Evolutionary conservation across 1,140 invertebrate genomes (phyloP).

Genomic region (silkworm (Bombyx mori)): DNA sequence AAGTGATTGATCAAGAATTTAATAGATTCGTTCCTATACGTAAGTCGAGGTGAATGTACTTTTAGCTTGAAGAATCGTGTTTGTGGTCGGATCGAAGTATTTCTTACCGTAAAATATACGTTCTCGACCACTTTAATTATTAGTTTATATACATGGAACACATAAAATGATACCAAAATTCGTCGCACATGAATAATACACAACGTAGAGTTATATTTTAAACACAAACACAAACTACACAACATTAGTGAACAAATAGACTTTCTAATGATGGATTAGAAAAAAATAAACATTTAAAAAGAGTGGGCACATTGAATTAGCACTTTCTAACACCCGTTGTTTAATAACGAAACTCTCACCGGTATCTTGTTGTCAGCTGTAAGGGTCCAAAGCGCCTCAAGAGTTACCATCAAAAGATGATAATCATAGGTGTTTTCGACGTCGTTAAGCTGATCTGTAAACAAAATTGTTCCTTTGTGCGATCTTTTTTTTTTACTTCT

Average conservation of each 20-base stretch:
- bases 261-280: constrained; percentile 7
- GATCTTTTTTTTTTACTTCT: constrained; percentile 43
- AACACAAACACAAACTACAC: too few relatives aligned
- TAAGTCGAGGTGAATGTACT: constrained; percentile 9
- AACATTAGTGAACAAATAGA: too few relatives aligned
- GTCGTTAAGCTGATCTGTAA: constrained; percentile 69
- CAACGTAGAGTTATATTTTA: too few relatives aligned
- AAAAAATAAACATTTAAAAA: constrained; percentile 17
- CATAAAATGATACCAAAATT: too few relatives aligned
- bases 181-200: too few relatives aligned
- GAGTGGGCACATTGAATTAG: constrained; percentile 51
- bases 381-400: constrained; percentile 59
- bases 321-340: constrained; percentile 28
- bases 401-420: constrained; percentile 69
- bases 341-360: constrained; percentile 60
- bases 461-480: constrained; percentile 68
- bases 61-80: constrained; percentile 3
- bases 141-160: too few relatives aligned
- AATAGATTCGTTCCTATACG: neutral
- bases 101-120: too few relatives aligned
- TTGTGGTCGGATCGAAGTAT: neutral
- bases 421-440: constrained; percentile 70
- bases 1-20: neutral
- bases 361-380: constrained; percentile 56
- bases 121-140: too few relatives aligned